Percentiles rank a stretch among this genome's conserved stretches.
Evolutionary conservation across 2,888 invertebrate species (phyloP).

Genomic region (Mesorhabditis sp.): DNA sequence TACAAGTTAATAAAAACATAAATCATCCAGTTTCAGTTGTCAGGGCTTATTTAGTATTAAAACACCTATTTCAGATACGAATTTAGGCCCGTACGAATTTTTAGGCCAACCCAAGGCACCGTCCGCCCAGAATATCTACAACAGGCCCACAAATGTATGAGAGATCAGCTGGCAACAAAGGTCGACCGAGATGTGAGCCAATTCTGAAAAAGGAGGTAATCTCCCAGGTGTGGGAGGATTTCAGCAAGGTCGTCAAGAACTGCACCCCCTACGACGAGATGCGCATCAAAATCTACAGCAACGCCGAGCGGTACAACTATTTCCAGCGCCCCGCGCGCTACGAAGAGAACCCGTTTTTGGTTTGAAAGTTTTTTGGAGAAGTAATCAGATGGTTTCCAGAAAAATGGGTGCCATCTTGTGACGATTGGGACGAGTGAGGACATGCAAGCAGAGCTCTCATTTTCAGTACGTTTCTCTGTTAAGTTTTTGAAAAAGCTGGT

Average conservation of each 20-base stretch:
- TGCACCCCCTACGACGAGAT: slow-evolving; percentile 5
- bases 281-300: background rate
- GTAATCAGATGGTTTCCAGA: background rate
- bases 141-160: background rate
- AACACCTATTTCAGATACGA: no score
- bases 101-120: background rate
- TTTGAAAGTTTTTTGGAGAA: background rate
- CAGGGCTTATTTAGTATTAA: no score
- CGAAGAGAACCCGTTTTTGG: background rate
- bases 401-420: background rate
- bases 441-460: background rate
- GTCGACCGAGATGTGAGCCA: background rate
- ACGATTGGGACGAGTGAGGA: background rate
- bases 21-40: no score
- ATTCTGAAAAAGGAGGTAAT: background rate
- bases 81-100: background rate
- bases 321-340: background rate
- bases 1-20: no score
- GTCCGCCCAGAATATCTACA: background rate
- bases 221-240: slow-evolving; percentile 4
- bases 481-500: background rate
- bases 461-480: background rate
- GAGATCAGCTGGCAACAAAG: background rate
- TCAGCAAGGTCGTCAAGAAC: background rate
- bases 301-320: background rate